Conservation (phyloP, 2,888 invertebrate genomes). For the Tholera decimalis region DNA sequence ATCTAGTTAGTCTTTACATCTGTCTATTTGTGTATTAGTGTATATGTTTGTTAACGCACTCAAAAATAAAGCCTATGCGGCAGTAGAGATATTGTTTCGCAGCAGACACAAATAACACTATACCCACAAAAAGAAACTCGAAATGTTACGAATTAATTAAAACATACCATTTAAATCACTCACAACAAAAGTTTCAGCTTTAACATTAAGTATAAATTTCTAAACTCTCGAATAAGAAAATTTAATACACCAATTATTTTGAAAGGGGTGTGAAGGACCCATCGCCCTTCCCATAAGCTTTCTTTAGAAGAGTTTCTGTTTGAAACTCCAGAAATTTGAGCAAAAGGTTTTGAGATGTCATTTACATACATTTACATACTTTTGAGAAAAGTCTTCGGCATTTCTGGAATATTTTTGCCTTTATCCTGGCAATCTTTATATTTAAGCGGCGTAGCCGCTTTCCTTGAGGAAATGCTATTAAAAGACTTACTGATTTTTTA, state of each 20-base stretch:
- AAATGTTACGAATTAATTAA: not conserved
- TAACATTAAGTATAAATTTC: constrained; percentile 29
- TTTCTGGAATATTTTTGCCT: constrained; percentile 30
- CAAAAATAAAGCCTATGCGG: no score
- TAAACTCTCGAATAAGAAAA: constrained; percentile 41
- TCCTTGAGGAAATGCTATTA: no score
- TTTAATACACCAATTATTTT: constrained; percentile 60
- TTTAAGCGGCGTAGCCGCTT: constrained; percentile 11
- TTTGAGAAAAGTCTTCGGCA: constrained; percentile 36
- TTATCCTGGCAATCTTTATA: constrained; percentile 15
- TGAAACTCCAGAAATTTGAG: constrained; percentile 42
- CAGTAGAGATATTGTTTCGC: no score
- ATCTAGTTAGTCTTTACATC: no score
- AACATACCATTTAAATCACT: constrained; percentile 28
- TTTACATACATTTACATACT: constrained; percentile 55
- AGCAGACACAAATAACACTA: no score
- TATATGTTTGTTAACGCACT: no score
- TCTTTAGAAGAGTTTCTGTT: constrained; percentile 57
- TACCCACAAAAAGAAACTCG: no score
- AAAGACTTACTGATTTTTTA: no score
- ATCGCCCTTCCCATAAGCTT: constrained; percentile 44
- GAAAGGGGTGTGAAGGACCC: constrained; percentile 52
- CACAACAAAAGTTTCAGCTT: constrained; percentile 30
- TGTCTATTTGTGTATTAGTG: no score
- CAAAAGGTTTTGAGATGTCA: constrained; percentile 55